Evolutionary conservation across 2,797 vertebrate species (phyloP).

Genomic region (Paedocypris micromegethes): DNA sequence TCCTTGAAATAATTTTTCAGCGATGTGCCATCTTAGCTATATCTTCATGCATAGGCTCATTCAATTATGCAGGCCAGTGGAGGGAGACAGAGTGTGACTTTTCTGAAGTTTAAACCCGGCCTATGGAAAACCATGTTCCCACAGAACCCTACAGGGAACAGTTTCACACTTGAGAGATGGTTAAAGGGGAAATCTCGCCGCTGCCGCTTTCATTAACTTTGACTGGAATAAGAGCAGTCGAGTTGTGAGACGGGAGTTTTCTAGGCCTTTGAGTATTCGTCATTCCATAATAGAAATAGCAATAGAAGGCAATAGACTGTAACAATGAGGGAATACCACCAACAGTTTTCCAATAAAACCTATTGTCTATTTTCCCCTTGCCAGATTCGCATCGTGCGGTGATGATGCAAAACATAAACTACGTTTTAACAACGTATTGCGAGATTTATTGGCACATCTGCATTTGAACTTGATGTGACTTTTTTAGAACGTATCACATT

Average conservation of each 20-base stretch:
- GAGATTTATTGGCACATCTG: too few species aligned
- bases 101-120: constrained; percentile 63
- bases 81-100: constrained; percentile 69
- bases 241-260: constrained; percentile 16
- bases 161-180: constrained; percentile 48
- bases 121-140: constrained; percentile 63
- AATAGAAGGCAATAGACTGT: constrained; percentile 6
- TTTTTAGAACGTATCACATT: too few species aligned
- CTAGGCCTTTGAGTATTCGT: constrained; percentile 14
- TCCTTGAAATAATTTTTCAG: constrained; percentile 71
- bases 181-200: constrained; percentile 32
- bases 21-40: constrained; percentile 73
- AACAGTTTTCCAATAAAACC: background rate
- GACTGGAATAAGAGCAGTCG: constrained; percentile 24
- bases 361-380: too few species aligned
- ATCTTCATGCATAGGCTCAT: constrained; percentile 76
- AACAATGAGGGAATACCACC: constrained; percentile 15
- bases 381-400: too few species aligned
- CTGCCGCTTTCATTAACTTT: constrained; percentile 39
- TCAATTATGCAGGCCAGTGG: constrained; percentile 74
- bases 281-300: constrained; percentile 1
- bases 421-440: too few species aligned
- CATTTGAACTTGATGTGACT: too few species aligned
- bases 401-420: too few species aligned
- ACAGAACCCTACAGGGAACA: constrained; percentile 53